Evolutionary conservation across 23 tunicate species (phyloP), one percentile per base, ranked within the genome.

Genomic region (Ascidia mentula): DNA sequence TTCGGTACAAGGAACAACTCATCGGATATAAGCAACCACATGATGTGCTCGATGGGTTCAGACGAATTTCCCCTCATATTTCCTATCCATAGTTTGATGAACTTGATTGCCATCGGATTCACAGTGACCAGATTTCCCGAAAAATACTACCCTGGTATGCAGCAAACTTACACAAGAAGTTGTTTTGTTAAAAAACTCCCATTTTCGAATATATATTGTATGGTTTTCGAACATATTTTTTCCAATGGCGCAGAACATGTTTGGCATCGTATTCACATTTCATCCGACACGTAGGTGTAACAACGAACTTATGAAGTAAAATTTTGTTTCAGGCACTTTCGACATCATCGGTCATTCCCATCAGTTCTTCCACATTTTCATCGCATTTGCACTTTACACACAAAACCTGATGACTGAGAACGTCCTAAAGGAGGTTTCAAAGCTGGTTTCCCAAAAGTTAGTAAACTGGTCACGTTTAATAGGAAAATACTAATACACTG

Each of bases 291-390:
- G n/a, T n/a, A n/a, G n/a, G n/a, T n/a, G n/a, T n/a, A n/a, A n/a
- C n/a, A n/a, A n/a, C n/a, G n/a, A n/a, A n/a, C n/a, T n/a, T n/a
- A n/a, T n/a, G n/a, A n/a, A n/a, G n/a, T n/a, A 35, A 18, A 18
- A 12, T 79, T 20, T 72, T 45, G 30, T 75, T 65, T 59, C 69
- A 88, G 93, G 93, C 4, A 77, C 84, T 5, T 82, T 88, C 46
- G 93, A 88, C 36, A 77, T 82, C 24, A 46, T 88, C 31, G 93
- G 93, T 32, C 93, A 88, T 37, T 88, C 93, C 37, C 87, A 82
- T 36, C 87, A 88, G 72, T 88, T 82, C 83, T 76, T 88, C 70
- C 93, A 88, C 82, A 82, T 88, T 20, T 82, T 78, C 65, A 84
- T 82, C 32, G 93, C 87, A 17, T 35, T 72, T 31, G 93, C 83